Conservation (phyloP, 2,888 invertebrate species). For the Nymphalis c-album region DNA sequence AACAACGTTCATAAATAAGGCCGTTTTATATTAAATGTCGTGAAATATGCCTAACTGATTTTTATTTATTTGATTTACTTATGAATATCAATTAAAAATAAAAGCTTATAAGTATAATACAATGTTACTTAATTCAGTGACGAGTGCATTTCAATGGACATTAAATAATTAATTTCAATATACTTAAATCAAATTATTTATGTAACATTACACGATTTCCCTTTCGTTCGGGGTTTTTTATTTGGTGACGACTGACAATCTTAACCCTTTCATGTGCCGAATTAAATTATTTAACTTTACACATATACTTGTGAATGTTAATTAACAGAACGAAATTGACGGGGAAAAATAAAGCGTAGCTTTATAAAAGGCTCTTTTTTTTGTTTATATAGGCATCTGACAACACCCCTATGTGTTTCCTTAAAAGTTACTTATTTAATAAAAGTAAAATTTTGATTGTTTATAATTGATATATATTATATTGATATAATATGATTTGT, state of each 20-base stretch:
- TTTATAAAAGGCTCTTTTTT: neutral
- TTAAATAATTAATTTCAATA: constrained; percentile 32
- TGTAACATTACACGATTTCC: constrained; percentile 54
- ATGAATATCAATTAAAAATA: too few relatives aligned
- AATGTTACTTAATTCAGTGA: neutral
- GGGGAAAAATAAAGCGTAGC: neutral
- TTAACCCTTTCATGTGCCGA: constrained; percentile 65
- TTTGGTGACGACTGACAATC: constrained; percentile 69
- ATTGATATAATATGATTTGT: too few relatives aligned
- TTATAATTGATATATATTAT: too few relatives aligned
- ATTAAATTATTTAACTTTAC: constrained; percentile 65
- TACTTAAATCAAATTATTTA: constrained; percentile 40
- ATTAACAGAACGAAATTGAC: constrained; percentile 43
- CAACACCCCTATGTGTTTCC: too few relatives aligned
- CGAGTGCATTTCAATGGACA: neutral
- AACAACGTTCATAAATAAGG: too few relatives aligned
- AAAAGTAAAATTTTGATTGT: too few relatives aligned
- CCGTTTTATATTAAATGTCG: too few relatives aligned
- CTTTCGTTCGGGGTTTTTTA: constrained; percentile 55
- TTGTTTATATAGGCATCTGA: too few relatives aligned
- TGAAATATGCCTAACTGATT: too few relatives aligned
- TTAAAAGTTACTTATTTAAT: too few relatives aligned
- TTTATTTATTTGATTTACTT: too few relatives aligned
- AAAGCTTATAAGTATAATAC: too few relatives aligned
- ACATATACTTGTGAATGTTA: constrained; percentile 72